Conservation (phyloP, 2,113 vertebrate species). For the Chloropsis cyanopogon region DNA sequence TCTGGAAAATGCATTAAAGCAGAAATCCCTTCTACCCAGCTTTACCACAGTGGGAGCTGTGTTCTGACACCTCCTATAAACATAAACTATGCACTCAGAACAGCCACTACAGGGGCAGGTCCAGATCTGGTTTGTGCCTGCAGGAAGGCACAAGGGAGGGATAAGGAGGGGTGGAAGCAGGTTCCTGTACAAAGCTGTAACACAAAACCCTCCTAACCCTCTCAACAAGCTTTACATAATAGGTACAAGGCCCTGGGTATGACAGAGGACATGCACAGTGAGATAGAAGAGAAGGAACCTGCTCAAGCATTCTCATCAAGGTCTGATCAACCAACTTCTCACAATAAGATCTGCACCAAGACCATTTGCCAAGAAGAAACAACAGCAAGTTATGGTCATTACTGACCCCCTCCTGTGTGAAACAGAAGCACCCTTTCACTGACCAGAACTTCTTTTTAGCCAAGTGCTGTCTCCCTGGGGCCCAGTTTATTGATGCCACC, state of each 20-base stretch:
- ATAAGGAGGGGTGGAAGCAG: neutral
- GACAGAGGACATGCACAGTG: accelerated
- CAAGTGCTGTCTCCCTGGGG: neutral
- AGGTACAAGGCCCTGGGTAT: neutral
- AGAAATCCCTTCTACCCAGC: neutral
- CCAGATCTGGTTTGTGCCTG: neutral
- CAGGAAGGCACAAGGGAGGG: neutral
- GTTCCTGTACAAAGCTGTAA: neutral
- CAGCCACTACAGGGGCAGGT: neutral
- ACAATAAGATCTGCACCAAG: neutral
- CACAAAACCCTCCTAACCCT: neutral
- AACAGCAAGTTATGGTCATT: neutral
- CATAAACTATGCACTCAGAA: neutral
- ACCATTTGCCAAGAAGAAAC: neutral
- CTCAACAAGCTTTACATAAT: neutral
- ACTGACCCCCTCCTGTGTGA: neutral
- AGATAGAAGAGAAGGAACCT: neutral
- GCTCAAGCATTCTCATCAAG: neutral
- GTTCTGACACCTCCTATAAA: neutral
- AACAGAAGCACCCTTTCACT: neutral
- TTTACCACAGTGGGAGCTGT: neutral
- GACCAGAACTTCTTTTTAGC: neutral
- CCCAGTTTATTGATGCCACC: neutral
- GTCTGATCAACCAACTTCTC: neutral
- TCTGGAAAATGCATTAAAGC: neutral